Evolutionary conservation across 2,797 vertebrate species (phyloP), one percentile per base, ranked within the genome.

Genomic region (Oophaga sylvatica): DNA sequence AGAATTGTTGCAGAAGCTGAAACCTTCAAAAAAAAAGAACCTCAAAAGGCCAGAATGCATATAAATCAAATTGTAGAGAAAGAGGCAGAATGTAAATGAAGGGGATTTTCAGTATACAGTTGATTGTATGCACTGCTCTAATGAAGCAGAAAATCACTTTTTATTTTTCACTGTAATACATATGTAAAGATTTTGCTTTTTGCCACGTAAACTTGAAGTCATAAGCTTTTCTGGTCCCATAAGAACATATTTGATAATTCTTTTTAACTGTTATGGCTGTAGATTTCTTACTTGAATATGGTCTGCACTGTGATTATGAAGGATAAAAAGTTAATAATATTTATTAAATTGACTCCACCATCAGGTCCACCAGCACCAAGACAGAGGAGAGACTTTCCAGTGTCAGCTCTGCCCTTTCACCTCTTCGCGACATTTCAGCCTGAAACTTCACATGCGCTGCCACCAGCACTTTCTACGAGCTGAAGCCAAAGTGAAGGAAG

Each of bases 391-490:
- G 95, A 99, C 98, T 60, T 99, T 99, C 93, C 98, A 99, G 84
- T 99, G 98, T 89, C 98, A 99, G 94, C 97, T 99, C 53, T 99
- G 98, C 93, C 98, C 98, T 91, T 99, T 99, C 94, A 99, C 98
- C 90, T 99, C 98, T 80, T 99, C 98, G 31, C 97, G 98, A 92
- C 98, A 99, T 95, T 99, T 99, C 96, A 99, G 98, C 96, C 96
- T 99, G 93, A 99, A 99, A 93, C 97, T 99, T 91, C 98, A 99
- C 94, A 99, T 99, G 98, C 97, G 98, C 92, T 99, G 98, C 94
- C 98, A 99, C 94, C 98, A 99, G 93, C 98, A 99, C 95, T 99
- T 99, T 94, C 97, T 98, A 88, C 96, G 97, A 94, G 95, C 96
- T 89, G 98, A 98, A 93, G 94, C 97, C 94, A 97, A 97, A 95